Evolutionary conservation across 2,113 vertebrate genomes (phyloP), one percentile per base, ranked within the genome.

Genomic region (Odontesthes bonariensis): DNA sequence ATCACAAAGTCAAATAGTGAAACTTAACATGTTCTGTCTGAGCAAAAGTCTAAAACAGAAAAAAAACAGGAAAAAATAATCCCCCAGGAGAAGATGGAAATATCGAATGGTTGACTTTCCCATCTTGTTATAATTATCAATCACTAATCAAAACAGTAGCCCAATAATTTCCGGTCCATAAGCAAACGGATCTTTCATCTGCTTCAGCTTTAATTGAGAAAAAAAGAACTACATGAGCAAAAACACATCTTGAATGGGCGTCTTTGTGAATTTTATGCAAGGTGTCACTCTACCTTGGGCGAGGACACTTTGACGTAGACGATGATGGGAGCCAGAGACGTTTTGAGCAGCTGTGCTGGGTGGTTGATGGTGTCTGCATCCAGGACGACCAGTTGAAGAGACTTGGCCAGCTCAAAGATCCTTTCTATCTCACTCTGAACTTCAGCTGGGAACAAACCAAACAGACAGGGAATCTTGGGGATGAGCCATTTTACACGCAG

Each of bases 331-430:
- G 98, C 97, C 89, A 99, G 86, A 0, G 98, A 99, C 2, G 98
- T 99, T 93, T 99, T 99, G 90, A 95, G 94, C 71, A 99, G 95
- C 89, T 99, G 98, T 19, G 97, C 90, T 0, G 98, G 98, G 88
- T 99, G 97, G 92, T 99, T 99, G 93, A 99, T 99, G 79, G 98
- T 99, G 90, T 99, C 98, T 0, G 98, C 98, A 0, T 99, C 98
- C 89, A 99, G 81, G 52, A 97, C 95, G 14, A 99, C 98, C 69
- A 99, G 92, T 94, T 99, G 98, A 69, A 99, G 93, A 53, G 96
- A 96, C 91, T 98, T 98, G 82, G 98, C 97, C 92, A 99, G 86
- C 93, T 99, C 97, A 8, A 99, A 99, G 90, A 99, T 98, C 72
- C 97, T 95, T 78, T 99, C 97, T 7, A 97, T 99, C 90, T 99